These are phyloP conservation scores for Drosophila paulistorum DNA, from an alignment of 1,140 invertebrate genomes.

Conservation along the genomic window DNA sequence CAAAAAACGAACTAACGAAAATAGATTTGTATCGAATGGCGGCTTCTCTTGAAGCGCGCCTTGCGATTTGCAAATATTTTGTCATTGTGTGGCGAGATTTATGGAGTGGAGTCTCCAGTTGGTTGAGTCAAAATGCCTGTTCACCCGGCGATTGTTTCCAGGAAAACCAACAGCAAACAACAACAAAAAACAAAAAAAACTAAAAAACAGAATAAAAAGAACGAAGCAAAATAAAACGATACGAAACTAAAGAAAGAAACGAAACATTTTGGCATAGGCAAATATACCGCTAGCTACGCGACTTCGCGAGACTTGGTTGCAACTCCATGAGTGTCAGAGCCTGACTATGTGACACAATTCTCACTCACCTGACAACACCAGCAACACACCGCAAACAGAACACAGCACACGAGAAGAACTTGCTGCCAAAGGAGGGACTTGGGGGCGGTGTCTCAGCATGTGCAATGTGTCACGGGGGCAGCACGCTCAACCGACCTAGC, in stretches of 20 bases:
- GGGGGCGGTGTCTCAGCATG: conserved; percentile 56
- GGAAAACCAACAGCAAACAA: conserved; percentile 36
- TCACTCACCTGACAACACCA: conserved; percentile 75
- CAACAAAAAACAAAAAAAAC: not conserved
- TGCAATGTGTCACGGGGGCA: conserved; percentile 76
- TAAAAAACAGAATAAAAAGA: not conserved
- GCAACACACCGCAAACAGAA: conserved; percentile 6
- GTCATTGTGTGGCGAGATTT: conserved; percentile 82
- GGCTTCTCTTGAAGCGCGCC: conserved; percentile 79
- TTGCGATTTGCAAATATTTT: conserved; percentile 83
- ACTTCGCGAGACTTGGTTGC: conserved; percentile 14
- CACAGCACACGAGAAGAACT: conserved; percentile 1
- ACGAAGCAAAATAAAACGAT: not conserved
- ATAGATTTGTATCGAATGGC: conserved; percentile 82
- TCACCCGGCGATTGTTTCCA: conserved; percentile 72
- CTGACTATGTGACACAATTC: conserved; percentile 81
- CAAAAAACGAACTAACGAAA: conserved; percentile 57
- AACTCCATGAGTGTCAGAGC: conserved; percentile 68
- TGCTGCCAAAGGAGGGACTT: conserved; percentile 2
- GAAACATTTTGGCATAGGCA: conserved; percentile 67
- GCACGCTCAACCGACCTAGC: conserved; percentile 51
- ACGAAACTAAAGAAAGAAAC: conserved; percentile 4
- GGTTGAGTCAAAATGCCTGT: conserved; percentile 52
- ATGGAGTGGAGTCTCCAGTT: conserved; percentile 66
- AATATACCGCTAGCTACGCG: conserved; percentile 73